Evolutionary conservation across 2,797 vertebrate genomes (phyloP).

Genomic region (Crotalus adamanteus): DNA sequence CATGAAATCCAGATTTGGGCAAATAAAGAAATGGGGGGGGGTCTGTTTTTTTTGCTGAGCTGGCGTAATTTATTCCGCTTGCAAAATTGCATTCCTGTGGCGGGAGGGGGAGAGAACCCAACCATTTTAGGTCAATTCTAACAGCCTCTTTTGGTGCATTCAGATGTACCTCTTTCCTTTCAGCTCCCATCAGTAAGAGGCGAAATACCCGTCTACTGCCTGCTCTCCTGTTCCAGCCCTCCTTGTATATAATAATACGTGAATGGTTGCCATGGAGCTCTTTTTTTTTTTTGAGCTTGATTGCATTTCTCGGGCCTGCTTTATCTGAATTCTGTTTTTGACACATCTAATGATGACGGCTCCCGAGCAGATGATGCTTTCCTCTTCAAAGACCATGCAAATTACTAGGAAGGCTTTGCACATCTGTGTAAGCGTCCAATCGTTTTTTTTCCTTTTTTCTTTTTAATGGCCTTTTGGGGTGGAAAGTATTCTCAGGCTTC

Average conservation of each 20-base stretch:
- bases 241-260: neutral
- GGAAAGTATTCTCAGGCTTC: neutral
- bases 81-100: neutral
- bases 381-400: neutral
- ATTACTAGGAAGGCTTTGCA: neutral
- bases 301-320: neutral
- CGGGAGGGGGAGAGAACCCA: no score
- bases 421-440: neutral
- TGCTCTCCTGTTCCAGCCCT: conserved; percentile 2
- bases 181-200: conserved; percentile 21
- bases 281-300: conserved; percentile 20
- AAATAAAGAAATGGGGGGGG: neutral
- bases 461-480: neutral
- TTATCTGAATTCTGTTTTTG: conserved; percentile 17
- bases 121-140: neutral
- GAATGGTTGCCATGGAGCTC: neutral
- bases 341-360: neutral
- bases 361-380: conserved; percentile 17
- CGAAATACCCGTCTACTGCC: neutral
- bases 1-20: neutral
- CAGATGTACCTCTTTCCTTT: neutral
- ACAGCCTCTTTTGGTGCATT: neutral
- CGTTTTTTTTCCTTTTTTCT: neutral
- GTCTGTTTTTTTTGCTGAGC: neutral
- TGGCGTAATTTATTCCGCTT: neutral